phyloP scores from a whole-genome alignment of 2,797 vertebrate species.

The Pseudomugil tenellus region DNA sequence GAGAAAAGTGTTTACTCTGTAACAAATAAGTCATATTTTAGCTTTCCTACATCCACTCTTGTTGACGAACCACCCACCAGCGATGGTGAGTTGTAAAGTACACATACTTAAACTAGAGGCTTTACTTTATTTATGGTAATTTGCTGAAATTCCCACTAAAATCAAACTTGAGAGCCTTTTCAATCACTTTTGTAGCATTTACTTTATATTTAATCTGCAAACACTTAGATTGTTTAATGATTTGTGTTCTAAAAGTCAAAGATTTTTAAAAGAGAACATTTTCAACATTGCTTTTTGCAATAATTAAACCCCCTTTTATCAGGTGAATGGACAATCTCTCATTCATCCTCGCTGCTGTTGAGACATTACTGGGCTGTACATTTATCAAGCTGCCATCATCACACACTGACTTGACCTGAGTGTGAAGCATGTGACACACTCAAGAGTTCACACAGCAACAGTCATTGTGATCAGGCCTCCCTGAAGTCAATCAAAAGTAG shows the following conservation, averaged over 20 bases:
- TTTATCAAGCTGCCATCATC: background rate
- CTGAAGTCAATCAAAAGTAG: background rate
- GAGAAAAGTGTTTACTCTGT: background rate
- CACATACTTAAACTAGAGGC: background rate
- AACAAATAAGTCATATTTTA: background rate
- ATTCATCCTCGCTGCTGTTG: background rate
- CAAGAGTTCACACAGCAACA: background rate
- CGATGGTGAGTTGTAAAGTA: background rate
- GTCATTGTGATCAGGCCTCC: background rate
- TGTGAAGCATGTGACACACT: background rate
- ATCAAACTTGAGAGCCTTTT: background rate
- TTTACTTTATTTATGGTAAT: background rate
- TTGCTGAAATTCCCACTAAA: background rate
- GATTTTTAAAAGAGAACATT: background rate
- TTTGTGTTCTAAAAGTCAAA: background rate
- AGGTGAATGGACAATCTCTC: background rate
- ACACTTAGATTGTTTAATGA: background rate
- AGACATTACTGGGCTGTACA: background rate
- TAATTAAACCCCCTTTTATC: background rate
- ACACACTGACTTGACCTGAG: background rate
- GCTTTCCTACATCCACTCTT: background rate
- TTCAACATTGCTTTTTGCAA: background rate
- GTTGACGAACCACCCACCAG: background rate
- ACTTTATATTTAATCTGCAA: background rate
- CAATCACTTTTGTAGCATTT: background rate